Evolutionary conservation across 2,888 invertebrate species (phyloP).

Genomic region (Sabatieria punctata): DNA sequence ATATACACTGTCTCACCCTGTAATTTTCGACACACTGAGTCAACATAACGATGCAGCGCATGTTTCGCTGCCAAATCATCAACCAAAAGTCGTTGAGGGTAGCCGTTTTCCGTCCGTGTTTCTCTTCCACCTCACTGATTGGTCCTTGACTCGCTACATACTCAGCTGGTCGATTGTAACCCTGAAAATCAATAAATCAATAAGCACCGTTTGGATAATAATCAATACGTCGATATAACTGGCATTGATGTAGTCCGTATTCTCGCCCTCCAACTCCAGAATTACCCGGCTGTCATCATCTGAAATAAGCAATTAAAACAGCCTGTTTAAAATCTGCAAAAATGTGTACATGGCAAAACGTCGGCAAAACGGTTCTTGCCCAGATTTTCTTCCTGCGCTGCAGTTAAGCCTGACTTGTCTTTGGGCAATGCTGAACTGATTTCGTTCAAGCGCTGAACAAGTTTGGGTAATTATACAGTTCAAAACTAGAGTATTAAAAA

Average conservation of each 20-base stretch:
- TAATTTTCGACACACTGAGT: no score
- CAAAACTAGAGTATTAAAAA: no score
- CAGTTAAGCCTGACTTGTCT: neutral
- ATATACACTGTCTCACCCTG: no score
- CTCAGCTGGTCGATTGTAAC: neutral
- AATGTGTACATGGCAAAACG: neutral
- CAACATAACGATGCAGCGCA: no score
- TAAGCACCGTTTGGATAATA: no score
- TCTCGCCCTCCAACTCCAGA: neutral
- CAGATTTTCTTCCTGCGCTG: neutral
- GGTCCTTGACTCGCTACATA: neutral
- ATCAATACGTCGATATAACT: slow-evolving; percentile 3
- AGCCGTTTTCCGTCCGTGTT: no score
- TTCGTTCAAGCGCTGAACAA: neutral
- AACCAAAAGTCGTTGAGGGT: no score
- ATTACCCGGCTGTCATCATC: neutral
- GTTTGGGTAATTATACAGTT: no score
- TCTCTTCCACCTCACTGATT: neutral
- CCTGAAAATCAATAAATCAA: no score
- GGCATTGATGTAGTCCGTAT: neutral
- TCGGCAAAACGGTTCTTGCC: neutral
- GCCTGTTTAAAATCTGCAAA: neutral
- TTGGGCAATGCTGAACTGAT: neutral
- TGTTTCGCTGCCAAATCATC: no score
- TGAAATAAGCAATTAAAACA: neutral